These are phyloP conservation scores for Noturus placidus DNA, from an alignment of 2,113 vertebrate genomes.

Conservation along the genomic window DNA sequence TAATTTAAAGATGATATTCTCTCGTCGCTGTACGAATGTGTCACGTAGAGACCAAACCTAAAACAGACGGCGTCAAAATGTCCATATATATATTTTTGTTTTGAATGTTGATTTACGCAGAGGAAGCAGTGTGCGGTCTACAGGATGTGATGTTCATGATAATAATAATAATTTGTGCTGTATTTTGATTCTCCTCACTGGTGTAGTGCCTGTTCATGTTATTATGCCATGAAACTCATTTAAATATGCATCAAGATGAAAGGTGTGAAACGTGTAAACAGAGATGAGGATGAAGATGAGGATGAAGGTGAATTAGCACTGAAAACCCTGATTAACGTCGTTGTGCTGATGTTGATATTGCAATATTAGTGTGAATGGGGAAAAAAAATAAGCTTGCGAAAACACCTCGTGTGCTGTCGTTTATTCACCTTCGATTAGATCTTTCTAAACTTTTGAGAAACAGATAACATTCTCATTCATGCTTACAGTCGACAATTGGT, in stretches of 20 bases:
- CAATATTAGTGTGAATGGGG: slow-evolving; percentile 72
- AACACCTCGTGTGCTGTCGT: slow-evolving; percentile 45
- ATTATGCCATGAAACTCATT: slow-evolving; percentile 74
- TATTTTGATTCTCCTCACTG: slow-evolving; percentile 77
- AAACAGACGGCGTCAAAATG: slow-evolving; percentile 72
- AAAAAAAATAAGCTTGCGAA: slow-evolving; percentile 69
- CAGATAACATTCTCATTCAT: neutral
- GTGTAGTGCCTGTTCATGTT: slow-evolving; percentile 81
- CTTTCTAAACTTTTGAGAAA: neutral
- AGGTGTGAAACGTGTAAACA: slow-evolving; percentile 46
- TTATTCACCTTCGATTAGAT: neutral
- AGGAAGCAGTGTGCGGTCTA: neutral
- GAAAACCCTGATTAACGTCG: slow-evolving; percentile 65
- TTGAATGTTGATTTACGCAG: slow-evolving; percentile 70
- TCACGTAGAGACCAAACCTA: slow-evolving; percentile 71
- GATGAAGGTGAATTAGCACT: slow-evolving; percentile 56
- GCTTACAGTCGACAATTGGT: neutral
- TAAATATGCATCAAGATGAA: slow-evolving; percentile 77
- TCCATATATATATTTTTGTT: slow-evolving; percentile 67
- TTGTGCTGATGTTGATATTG: slow-evolving; percentile 74
- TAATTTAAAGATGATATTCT: slow-evolving; percentile 92
- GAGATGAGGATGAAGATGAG: slow-evolving; percentile 54
- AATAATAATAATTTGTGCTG: slow-evolving; percentile 72
- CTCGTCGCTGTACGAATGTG: slow-evolving; percentile 89
- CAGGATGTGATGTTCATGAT: slow-evolving; percentile 72